Base-by-base conservation (phyloP, 2,113 vertebrate species). In the Sakesphorus luctuosus region DNA sequence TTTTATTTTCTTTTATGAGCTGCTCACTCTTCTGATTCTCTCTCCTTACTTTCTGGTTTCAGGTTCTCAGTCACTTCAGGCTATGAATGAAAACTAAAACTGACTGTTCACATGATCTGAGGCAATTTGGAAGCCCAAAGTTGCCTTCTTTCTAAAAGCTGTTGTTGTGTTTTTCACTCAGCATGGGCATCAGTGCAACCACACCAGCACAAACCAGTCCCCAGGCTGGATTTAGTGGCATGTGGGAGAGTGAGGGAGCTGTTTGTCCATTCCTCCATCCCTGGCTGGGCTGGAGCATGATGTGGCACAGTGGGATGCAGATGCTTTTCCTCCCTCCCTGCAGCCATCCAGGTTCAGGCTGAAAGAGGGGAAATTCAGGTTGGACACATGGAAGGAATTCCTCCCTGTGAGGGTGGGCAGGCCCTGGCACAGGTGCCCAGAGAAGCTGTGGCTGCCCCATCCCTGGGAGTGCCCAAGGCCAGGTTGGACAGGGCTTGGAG, bases 1-100 rank as follows among this genome's bases (percentile, higher is more conserved):
- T 35, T 78, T 86, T 85, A n/a, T 79, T 68, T 71, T 79, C 56
- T 67, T 50, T 28, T 36, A 14, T 1, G 1, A 38, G 44, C 82
- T 83, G 75, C 94, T 47, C 82, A 76, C 91, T 90, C 77, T 91
- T 80, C 50, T 86, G 61, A 47, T 78, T 71, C 74, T 72, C 78
- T 66, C 52, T 50, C 31, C n/a, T 90, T 43, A 19, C 78, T 67
- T 85, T 94, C 90, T 33, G 20, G 66, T 92, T 94, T 94, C 96
- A 58, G 49, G 50, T 91, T 91, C 21, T 50, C 85, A 59, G 36
- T 31, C 47, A 1, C 3, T 29, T 82, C 71, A 29, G 0, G 0
- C 33, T 43, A 16, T 6, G 52, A 87, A 85, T 47, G 50, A 58
- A 93, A 89, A 82, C 56, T 58, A 71, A 85, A 93, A 67, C 62